phyloP scores from a whole-genome alignment of 2,113 vertebrate species.

The Potamarius usumacintae region DNA sequence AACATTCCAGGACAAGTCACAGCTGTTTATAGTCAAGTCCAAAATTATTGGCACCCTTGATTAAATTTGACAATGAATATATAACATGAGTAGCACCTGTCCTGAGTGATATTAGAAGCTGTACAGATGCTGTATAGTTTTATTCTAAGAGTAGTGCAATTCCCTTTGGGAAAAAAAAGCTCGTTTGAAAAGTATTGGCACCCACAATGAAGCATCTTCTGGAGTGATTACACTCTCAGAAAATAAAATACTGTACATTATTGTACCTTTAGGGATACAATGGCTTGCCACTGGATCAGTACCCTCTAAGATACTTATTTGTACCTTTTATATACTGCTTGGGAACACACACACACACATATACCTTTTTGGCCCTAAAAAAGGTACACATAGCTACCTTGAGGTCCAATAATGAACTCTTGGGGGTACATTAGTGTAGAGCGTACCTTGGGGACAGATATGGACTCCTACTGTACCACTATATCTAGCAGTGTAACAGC shows the following conservation, averaged over 20 bases:
- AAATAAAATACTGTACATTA: too few species aligned
- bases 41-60: neutral
- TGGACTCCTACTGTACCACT: too few species aligned
- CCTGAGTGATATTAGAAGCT: neutral
- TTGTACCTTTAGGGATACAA: too few species aligned
- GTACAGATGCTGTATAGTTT: neutral
- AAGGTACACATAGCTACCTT: too few species aligned
- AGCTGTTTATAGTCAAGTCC: neutral
- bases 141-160: neutral
- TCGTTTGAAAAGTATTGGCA: neutral
- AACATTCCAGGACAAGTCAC: neutral
- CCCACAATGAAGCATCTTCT: neutral
- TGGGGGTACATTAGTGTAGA: too few species aligned
- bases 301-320: too few species aligned
- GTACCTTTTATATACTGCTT: too few species aligned
- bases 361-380: too few species aligned
- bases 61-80: neutral
- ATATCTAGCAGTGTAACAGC: neutral
- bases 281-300: too few species aligned
- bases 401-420: too few species aligned
- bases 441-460: too few species aligned
- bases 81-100: neutral
- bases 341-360: neutral
- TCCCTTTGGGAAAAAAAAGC: neutral
- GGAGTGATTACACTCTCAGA: neutral